phyloP scores from a whole-genome alignment of 2,888 invertebrate species.

The Meteorus colon region DNA sequence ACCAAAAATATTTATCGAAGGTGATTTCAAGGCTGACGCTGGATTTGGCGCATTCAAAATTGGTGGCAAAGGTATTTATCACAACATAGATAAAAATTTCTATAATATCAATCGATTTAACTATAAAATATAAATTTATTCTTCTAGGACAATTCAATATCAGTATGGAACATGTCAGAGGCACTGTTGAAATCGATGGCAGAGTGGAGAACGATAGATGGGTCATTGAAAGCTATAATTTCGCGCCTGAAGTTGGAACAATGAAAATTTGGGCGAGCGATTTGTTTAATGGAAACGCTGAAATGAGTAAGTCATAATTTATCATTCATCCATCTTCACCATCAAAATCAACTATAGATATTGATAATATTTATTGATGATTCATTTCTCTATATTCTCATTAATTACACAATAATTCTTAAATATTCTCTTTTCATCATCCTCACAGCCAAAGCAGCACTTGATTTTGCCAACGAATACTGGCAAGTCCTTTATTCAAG shows the following conservation, averaged over 20 bases:
- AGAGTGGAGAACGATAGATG: constrained; percentile 64
- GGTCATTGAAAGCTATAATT: constrained; percentile 75
- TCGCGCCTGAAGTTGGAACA: constrained; percentile 79
- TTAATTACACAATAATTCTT: not conserved
- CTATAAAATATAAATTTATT: constrained; percentile 21
- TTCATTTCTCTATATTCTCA: constrained; percentile 2
- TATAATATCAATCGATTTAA: not conserved
- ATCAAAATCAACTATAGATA: not conserved
- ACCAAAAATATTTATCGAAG: constrained; percentile 76
- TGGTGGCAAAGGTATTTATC: constrained; percentile 78
- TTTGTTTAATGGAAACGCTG: constrained; percentile 77
- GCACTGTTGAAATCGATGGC: constrained; percentile 63
- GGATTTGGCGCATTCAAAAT: constrained; percentile 78
- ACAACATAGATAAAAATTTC: not conserved
- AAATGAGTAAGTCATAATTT: constrained; percentile 77
- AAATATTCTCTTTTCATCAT: not conserved
- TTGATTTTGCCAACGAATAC: constrained; percentile 77
- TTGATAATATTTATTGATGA: too few relatives aligned
- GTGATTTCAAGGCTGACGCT: constrained; percentile 79
- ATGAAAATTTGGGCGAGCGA: constrained; percentile 79
- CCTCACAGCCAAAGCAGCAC: constrained; percentile 75
- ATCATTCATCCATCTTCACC: not conserved
- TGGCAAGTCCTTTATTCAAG: constrained; percentile 78
- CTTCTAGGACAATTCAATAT: constrained; percentile 66
- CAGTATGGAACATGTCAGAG: constrained; percentile 63